phyloP scores from a whole-genome alignment of 1,140 invertebrate genomes.

The Marisa cornuarietis region DNA sequence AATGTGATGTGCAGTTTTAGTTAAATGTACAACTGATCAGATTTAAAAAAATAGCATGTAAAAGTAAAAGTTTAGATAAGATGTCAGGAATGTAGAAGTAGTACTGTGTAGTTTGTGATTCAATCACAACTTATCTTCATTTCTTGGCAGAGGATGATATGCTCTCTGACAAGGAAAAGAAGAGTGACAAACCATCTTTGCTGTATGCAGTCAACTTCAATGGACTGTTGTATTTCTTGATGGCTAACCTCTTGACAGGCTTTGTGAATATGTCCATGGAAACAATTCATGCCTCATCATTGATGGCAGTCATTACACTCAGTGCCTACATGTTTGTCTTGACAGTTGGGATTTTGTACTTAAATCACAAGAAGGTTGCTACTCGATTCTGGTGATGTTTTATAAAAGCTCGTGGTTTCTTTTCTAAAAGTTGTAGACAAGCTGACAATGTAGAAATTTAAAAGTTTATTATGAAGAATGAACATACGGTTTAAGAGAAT shows the following conservation, averaged over 20 bases:
- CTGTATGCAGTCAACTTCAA: conserved; percentile 59
- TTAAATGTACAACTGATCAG: too few relatives aligned
- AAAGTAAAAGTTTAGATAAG: too few relatives aligned
- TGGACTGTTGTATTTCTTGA: conserved; percentile 80
- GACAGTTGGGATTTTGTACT: conserved; percentile 33
- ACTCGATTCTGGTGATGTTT: conserved; percentile 49
- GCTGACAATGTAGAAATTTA: too few relatives aligned
- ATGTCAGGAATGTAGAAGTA: too few relatives aligned
- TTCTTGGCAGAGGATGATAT: conserved; percentile 9
- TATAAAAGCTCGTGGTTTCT: not conserved
- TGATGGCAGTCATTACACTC: conserved; percentile 41
- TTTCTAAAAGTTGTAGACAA: too few relatives aligned
- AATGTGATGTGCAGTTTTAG: too few relatives aligned
- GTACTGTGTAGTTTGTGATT: too few relatives aligned
- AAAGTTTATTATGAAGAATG: too few relatives aligned
- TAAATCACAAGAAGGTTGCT: conserved; percentile 45
- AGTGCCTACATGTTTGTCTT: conserved; percentile 44
- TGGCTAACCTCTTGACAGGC: conserved; percentile 83
- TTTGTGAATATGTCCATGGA: conserved; percentile 77
- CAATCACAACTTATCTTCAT: not conserved
- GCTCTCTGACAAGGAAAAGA: not conserved
- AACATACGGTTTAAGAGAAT: too few relatives aligned
- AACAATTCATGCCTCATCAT: conserved; percentile 46
- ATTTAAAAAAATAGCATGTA: too few relatives aligned
- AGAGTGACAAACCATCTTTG: conserved; percentile 19